Evolutionary conservation across 1,140 invertebrate species (phyloP).

Genomic region (Ephestia elutella): DNA sequence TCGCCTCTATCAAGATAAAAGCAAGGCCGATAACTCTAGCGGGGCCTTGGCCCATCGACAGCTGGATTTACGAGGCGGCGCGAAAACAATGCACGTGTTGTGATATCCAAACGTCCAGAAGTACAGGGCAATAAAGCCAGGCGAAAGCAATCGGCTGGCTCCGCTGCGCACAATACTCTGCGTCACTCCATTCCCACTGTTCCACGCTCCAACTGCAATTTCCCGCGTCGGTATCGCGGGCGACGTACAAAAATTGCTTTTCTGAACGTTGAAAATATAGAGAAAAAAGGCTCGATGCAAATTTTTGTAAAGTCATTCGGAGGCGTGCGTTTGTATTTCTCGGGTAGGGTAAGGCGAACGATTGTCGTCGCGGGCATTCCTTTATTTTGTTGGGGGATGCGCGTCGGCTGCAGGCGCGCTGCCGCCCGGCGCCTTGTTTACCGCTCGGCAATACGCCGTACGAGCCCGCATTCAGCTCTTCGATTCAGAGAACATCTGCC

Average conservation of each 20-base stretch:
- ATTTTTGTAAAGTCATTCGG: slow-evolving; percentile 73
- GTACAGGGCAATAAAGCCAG: slow-evolving; percentile 49
- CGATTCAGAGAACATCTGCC: slow-evolving; percentile 24
- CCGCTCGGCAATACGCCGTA: slow-evolving; percentile 39
- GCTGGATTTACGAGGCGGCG: background rate
- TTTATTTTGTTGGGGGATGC: slow-evolving; percentile 47
- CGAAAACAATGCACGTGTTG: slow-evolving; percentile 12
- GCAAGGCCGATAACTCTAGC: background rate
- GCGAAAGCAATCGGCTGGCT: slow-evolving; percentile 57
- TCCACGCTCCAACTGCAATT: slow-evolving; percentile 60
- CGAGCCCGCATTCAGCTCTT: slow-evolving; percentile 37
- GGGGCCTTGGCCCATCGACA: background rate
- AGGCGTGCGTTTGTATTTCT: slow-evolving; percentile 71
- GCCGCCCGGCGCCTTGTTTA: slow-evolving; percentile 46
- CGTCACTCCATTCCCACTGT: slow-evolving; percentile 55
- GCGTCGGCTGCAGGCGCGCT: slow-evolving; percentile 63
- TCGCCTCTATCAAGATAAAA: background rate
- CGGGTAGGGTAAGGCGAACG: slow-evolving; percentile 63
- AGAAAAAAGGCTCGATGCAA: slow-evolving; percentile 67
- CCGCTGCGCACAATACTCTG: slow-evolving; percentile 47
- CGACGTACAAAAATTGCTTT: slow-evolving; percentile 73
- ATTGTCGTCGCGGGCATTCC: slow-evolving; percentile 60
- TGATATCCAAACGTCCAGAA: slow-evolving; percentile 40
- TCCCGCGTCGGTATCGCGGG: slow-evolving; percentile 64
- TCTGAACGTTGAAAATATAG: slow-evolving; percentile 67